Evolutionary conservation across 2,113 vertebrate species (phyloP), one percentile per base, ranked within the genome.

Genomic region (Phoenicopterus ruber): DNA sequence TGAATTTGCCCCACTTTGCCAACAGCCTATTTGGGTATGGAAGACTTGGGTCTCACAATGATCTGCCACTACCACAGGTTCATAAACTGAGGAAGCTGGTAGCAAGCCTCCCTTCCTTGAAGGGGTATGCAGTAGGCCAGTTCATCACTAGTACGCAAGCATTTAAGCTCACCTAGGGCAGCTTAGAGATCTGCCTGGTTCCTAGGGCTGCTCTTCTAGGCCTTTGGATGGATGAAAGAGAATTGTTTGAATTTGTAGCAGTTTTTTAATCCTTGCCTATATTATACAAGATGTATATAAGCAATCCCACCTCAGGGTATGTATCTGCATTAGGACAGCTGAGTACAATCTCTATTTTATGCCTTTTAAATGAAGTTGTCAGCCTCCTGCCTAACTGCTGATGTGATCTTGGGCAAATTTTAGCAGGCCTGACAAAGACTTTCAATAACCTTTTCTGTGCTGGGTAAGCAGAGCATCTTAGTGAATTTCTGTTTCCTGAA

Each of bases 401-500:
- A 16, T 1, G 0, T 47, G 67, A 88, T 72, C 46, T 65, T 44
- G 18, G 44, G 42, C 47, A 6, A 2, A 58, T 94, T 86, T 88
- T 80, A 91, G 52, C 36, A 82, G 32, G 70, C 40, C 88, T 72
- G 40, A 93, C 57, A 88, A 74, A 95, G 55, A 82, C 13, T 19
- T 86, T 40, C 31, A 77, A 0, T 82, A 78, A 36, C 36, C 62
- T 96, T 89, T 93, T 82, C 21, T 31, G 11, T 67, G 44, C 47
- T 16, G 3, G n/a, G n/a, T 79, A 58, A 91, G 71, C 49, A 47
- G 63, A 95, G 46, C 52, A 25, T 93, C 83, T 94, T 87, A 71
- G 61, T 92, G 62, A 96, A 52, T 61, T 91, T 93, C 52, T 96
- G 49, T 92, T 92, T 97, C 73, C 91, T 86, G 22, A 88, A 76